Evolutionary conservation across 2,888 invertebrate species (phyloP).

Genomic region (Agrochola lychnidis): DNA sequence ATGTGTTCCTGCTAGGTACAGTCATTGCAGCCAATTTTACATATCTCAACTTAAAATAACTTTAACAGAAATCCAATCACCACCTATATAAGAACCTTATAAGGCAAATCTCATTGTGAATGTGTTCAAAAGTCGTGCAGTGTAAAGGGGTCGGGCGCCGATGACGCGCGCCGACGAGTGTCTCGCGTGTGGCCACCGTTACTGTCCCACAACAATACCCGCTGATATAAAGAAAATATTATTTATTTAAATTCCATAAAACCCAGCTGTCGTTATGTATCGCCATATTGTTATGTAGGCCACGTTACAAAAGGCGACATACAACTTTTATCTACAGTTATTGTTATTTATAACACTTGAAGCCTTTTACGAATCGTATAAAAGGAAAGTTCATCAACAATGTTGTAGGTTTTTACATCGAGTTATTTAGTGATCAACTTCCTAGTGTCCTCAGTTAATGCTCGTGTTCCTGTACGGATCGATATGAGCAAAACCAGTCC

Average conservation of each 20-base stretch:
- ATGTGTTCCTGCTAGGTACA: not conserved
- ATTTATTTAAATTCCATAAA: constrained; percentile 89
- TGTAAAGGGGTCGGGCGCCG: constrained; percentile 74
- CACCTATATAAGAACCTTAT: constrained; percentile 16
- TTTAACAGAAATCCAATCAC: constrained; percentile 32
- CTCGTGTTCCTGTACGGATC: constrained; percentile 49
- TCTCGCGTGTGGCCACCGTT: constrained; percentile 89
- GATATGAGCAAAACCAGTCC: constrained; percentile 61
- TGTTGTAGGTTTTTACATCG: constrained; percentile 40
- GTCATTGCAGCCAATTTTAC: constrained; percentile 1
- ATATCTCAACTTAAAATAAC: not conserved
- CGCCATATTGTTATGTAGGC: constrained; percentile 81
- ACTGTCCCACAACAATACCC: constrained; percentile 87
- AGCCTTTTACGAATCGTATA: constrained; percentile 64
- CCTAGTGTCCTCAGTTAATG: constrained; percentile 51
- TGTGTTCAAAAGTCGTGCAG: constrained; percentile 70
- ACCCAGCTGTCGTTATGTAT: constrained; percentile 83
- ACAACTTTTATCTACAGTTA: constrained; percentile 76
- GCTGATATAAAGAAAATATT: constrained; percentile 90
- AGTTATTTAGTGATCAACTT: constrained; percentile 54
- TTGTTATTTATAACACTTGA: constrained; percentile 75
- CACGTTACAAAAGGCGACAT: constrained; percentile 73
- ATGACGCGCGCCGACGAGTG: constrained; percentile 75
- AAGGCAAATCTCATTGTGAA: constrained; percentile 34
- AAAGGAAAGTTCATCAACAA: constrained; percentile 71